A percentile compares a stretch with the other conserved stretches of the same genome.
Evolutionary conservation across 2,797 vertebrate species (phyloP).

Genomic region (Crocodylus rhombifer): DNA sequence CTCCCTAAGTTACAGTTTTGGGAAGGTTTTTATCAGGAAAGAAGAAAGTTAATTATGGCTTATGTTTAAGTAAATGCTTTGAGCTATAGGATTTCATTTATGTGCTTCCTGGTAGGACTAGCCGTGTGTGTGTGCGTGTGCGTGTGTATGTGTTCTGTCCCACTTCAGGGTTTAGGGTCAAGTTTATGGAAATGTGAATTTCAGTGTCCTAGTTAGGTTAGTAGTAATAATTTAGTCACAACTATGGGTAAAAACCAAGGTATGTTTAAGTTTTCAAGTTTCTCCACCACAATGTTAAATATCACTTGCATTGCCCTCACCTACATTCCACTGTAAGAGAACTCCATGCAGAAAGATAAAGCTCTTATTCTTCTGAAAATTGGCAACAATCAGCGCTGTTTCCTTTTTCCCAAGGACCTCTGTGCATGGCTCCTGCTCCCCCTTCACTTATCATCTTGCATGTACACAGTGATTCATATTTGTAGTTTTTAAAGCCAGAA

Average conservation of each 20-base stretch:
- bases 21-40: slow-evolving; percentile 43
- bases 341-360: background rate
- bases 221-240: slow-evolving; percentile 18
- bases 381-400: background rate
- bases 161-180: background rate
- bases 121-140: background rate
- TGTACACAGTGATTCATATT: slow-evolving; percentile 29
- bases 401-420: background rate
- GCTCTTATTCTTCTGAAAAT: background rate
- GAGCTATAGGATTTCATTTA: background rate
- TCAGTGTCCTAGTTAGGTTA: slow-evolving; percentile 7
- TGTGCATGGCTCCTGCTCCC: background rate
- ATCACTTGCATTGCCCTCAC: background rate
- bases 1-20: background rate
- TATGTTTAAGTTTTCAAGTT: background rate
- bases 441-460: background rate
- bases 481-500: background rate
- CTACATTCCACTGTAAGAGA: background rate
- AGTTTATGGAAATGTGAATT: slow-evolving; percentile 25
- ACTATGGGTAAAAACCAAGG: slow-evolving; percentile 35
- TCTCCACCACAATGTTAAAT: background rate
- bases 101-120: slow-evolving; percentile 11
- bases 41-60: slow-evolving; percentile 30
- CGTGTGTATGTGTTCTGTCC: background rate
- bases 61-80: background rate